phyloP scores from a whole-genome alignment of 2,113 vertebrate species.

The Chunga burmeisteri region DNA sequence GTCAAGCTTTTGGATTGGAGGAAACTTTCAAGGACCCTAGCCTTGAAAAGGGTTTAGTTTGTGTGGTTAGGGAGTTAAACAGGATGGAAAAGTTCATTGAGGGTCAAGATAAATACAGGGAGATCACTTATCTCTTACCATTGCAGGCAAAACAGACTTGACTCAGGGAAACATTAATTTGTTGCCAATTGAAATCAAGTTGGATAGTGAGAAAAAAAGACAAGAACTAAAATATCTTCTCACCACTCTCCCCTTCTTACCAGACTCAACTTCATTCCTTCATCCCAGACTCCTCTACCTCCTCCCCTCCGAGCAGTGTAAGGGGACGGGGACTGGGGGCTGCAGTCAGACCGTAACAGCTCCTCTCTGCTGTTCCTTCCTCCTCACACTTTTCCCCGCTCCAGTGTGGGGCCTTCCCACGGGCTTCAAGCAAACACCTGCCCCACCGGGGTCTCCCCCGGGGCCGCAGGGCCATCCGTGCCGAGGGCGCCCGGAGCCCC shows the following conservation, averaged over 20 bases:
- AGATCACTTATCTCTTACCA: neutral
- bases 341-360: rapidly evolving
- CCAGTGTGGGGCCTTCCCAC: too few relatives aligned
- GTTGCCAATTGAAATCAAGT: neutral
- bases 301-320: rapidly evolving
- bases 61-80: neutral
- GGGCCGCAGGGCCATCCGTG: too few relatives aligned
- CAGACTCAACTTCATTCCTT: rapidly evolving
- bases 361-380: neutral
- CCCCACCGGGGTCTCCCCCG: neutral
- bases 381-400: too few relatives aligned
- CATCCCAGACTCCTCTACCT: neutral
- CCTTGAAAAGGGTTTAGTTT: neutral
- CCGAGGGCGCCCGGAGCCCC: neutral
- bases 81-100: neutral
- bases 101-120: neutral
- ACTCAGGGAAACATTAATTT: neutral
- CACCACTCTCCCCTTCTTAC: neutral
- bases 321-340: rapidly evolving
- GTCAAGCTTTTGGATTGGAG: neutral
- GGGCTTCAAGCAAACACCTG: neutral
- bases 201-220: neutral
- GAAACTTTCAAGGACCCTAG: neutral
- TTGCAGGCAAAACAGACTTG: neutral
- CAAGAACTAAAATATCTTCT: neutral